Evolutionary conservation across 2,113 vertebrate genomes (phyloP).

Genomic region (Vulpes lagopus): DNA sequence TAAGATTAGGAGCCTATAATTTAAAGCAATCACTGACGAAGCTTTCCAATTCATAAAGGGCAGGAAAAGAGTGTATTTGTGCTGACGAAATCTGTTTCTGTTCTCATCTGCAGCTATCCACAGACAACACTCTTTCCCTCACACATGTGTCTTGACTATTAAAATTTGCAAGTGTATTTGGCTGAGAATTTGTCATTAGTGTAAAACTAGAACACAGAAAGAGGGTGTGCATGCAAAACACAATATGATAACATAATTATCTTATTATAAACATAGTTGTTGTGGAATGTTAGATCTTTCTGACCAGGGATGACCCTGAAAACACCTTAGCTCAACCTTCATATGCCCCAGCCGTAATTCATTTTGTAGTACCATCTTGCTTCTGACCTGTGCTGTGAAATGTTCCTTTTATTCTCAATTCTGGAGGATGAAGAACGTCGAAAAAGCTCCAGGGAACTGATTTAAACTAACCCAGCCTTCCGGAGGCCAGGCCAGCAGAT

Average conservation of each 20-base stretch:
- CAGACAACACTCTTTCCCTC: not conserved
- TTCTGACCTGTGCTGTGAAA: not conserved
- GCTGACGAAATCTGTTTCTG: not conserved
- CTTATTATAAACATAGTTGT: not conserved
- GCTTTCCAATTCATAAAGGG: not conserved
- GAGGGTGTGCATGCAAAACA: not conserved
- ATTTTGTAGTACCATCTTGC: not conserved
- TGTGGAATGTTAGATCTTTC: not conserved
- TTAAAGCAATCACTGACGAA: slow-evolving; percentile 51
- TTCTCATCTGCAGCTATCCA: not conserved
- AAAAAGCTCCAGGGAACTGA: not conserved
- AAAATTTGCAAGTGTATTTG: not conserved
- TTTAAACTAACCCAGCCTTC: not conserved
- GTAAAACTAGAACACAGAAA: not conserved
- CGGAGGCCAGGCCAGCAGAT: not conserved
- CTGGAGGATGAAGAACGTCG: not conserved
- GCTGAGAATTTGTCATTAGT: not conserved
- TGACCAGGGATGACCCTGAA: fast-evolving
- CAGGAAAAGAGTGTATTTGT: not conserved
- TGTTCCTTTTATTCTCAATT: not conserved
- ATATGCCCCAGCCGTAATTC: fast-evolving
- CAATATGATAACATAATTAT: no score
- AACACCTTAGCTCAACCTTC: not conserved
- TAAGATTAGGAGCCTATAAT: slow-evolving; percentile 37
- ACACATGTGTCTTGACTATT: not conserved